phyloP scores from a whole-genome alignment of 2,797 vertebrate genomes.

The Pseudomugil tenellus region DNA sequence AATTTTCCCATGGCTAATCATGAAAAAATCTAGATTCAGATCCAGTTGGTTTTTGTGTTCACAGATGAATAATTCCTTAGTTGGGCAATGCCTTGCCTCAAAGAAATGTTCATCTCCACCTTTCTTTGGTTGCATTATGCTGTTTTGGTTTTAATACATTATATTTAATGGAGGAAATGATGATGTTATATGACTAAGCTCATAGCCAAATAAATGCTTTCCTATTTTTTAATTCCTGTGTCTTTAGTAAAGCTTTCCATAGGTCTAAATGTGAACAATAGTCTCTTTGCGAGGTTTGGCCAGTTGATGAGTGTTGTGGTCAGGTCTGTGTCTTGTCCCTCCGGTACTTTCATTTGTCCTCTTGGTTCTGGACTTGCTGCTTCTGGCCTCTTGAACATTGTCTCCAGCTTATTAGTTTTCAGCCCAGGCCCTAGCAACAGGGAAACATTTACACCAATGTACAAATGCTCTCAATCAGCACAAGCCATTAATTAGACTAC shows the following conservation, averaged over 20 bases:
- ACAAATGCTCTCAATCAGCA: slow-evolving; percentile 60
- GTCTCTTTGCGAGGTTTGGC: slow-evolving; percentile 36
- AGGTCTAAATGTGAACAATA: slow-evolving; percentile 20
- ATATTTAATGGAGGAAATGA: not conserved
- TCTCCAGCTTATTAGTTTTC: slow-evolving; percentile 58
- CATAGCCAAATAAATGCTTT: not conserved
- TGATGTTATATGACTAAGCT: not conserved
- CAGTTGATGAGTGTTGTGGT: not conserved
- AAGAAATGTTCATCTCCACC: not conserved
- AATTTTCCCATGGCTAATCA: not conserved
- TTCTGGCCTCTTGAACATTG: slow-evolving; percentile 25
- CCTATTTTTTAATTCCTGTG: slow-evolving; percentile 13
- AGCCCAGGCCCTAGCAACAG: slow-evolving; percentile 74
- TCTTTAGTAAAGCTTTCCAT: not conserved
- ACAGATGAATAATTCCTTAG: not conserved
- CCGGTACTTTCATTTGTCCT: slow-evolving; percentile 28
- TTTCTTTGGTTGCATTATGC: too few relatives aligned
- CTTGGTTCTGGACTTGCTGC: slow-evolving; percentile 40
- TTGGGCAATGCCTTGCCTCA: not conserved
- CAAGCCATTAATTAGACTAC: slow-evolving; percentile 59
- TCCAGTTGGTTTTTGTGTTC: not conserved
- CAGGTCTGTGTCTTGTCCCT: slow-evolving; percentile 23
- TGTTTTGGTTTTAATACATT: not conserved
- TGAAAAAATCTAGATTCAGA: slow-evolving; percentile 14
- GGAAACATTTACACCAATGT: slow-evolving; percentile 74